Base-by-base conservation (phyloP, 1,140 invertebrate species). In the Apis cerana region DNA sequence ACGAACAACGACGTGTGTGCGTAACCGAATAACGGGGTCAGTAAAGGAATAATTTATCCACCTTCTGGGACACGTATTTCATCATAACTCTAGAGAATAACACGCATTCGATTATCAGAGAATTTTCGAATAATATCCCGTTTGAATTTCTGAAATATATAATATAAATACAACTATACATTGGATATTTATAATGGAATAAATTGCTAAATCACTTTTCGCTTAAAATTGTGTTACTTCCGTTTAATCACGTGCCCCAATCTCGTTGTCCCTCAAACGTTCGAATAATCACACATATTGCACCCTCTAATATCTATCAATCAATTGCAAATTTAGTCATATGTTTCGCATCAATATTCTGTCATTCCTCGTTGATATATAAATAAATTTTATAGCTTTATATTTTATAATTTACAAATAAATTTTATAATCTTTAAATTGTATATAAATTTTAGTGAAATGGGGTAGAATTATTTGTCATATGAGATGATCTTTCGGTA, bases 1-100 rank as follows among this genome's bases (percentile, higher is more conserved):
- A 54, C 5, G 50, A 54, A 65, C 12, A 23, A 33, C 72, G 21
- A 61, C 7, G 19, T 15, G 48, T 56, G 19, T 27, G 43, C 27
- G 56, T 58, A n/a, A 23, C n/a, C 48, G 56, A 59, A 27, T 76
- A 76, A 68, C 64, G 48, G 64, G 80, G 72, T 82, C 80, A 68
- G 58, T 59, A 17, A 43, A 48, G 56, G 58, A 59, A 65, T 75
- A 82, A 82, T 76, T 82, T 68, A 68, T 82, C 65, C 65, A n/a
- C 15, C 72, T 68, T 68, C 52, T 52, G 80, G 80, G 72, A 68
- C 67, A 59, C 19, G 33, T 61, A 72, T 75, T 81, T 68, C 64
- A 69, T 12, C 61, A 2, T 61, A 56, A 11, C 64, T 43, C 64
- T 11, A 17, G 72, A 23, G 64, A 43, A 68, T 68, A 81, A 33